Conservation (phyloP, 1,140 invertebrate genomes). For the Drosophila dunni region DNA sequence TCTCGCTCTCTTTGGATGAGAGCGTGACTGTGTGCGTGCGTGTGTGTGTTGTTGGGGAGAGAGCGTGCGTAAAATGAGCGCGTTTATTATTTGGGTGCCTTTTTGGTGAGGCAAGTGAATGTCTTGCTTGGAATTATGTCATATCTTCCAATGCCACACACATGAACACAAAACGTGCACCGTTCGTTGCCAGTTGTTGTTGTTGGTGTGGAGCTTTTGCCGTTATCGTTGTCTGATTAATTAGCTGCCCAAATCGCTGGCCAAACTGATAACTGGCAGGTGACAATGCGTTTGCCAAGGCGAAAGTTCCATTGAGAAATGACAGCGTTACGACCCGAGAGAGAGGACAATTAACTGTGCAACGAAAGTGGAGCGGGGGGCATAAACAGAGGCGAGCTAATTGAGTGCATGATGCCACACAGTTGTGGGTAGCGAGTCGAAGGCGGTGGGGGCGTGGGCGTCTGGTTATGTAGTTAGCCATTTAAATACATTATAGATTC, state of each 20-base stretch:
- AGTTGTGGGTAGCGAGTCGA: no score
- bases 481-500: not conserved
- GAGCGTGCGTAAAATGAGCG: conserved; percentile 17
- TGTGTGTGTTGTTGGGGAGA: not conserved
- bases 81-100: conserved; percentile 43
- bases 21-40: not conserved
- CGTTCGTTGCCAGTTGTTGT: conserved; percentile 13
- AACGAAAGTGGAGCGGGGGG: not conserved
- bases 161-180: conserved; percentile 52
- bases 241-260: conserved; percentile 45
- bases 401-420: conserved; percentile 55
- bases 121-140: conserved; percentile 82
- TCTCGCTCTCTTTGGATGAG: conserved; percentile 8
- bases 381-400: conserved; percentile 48
- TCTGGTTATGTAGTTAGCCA: conserved; percentile 30
- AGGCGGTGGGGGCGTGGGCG: conserved; percentile 21
- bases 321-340: conserved; percentile 30
- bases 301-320: conserved; percentile 25
- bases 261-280: conserved; percentile 61
- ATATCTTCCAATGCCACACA: conserved; percentile 67
- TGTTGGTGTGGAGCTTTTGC: conserved; percentile 20
- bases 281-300: conserved; percentile 32
- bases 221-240: conserved; percentile 68
- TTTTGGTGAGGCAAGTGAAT: conserved; percentile 58
- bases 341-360: conserved; percentile 43